phyloP scores from a whole-genome alignment of 2,797 vertebrate species.

The Muscicapa comitata region DNA sequence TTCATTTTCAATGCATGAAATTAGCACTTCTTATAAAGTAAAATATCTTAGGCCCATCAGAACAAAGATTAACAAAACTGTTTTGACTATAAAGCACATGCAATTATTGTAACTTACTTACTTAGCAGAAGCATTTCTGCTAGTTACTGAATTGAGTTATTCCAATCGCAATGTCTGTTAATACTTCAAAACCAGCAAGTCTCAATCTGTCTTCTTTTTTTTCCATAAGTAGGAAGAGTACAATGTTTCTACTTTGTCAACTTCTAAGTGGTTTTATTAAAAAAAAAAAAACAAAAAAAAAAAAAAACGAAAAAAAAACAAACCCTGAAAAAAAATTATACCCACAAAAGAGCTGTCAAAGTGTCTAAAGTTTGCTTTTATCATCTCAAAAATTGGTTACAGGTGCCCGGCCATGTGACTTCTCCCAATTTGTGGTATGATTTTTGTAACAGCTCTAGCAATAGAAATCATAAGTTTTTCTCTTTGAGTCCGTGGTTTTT shows the following conservation, averaged over 20 bases:
- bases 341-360: not conserved
- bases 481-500: constrained; percentile 3
- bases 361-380: not conserved
- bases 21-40: not conserved
- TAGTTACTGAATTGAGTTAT: not conserved
- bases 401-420: constrained; percentile 1
- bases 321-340: not conserved
- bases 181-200: not conserved
- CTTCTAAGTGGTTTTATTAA: not conserved
- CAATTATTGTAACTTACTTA: not conserved
- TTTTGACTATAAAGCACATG: not conserved
- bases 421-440: constrained; percentile 7
- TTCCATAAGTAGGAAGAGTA: not conserved
- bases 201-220: not conserved
- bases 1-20: not conserved
- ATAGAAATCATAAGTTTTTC: constrained; percentile 16
- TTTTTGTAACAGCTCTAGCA: constrained; percentile 18
- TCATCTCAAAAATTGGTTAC: not conserved
- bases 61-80: not conserved
- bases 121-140: not conserved
- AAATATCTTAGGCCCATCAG: not conserved
- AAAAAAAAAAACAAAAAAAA: not conserved
- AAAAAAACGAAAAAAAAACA: no score
- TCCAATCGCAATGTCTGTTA: not conserved
- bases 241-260: not conserved